Percentiles rank a stretch among this genome's conserved stretches.
phyloP scores from a whole-genome alignment of 2,113 vertebrate species.

The Peromyscus polionotus region DNA sequence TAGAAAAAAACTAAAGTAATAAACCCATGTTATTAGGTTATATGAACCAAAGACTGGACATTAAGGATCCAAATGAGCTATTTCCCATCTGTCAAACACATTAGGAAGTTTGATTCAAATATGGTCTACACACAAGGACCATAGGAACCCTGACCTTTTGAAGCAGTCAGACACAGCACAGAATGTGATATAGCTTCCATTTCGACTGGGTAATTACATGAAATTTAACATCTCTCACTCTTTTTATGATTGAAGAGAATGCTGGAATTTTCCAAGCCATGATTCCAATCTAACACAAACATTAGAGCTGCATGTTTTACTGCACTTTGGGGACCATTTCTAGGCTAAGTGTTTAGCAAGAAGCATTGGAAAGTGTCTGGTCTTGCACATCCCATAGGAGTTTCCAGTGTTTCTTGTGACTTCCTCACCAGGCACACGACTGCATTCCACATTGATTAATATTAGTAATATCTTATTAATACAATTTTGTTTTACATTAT shows the following conservation, averaged over 20 bases:
- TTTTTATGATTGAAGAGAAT: slow-evolving; percentile 75
- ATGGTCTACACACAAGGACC: slow-evolving; percentile 36
- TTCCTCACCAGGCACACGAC: slow-evolving; percentile 70
- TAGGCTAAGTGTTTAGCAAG: slow-evolving; percentile 73
- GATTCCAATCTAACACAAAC: slow-evolving; percentile 74
- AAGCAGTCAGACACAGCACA: slow-evolving; percentile 50
- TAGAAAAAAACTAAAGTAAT: slow-evolving; percentile 81
- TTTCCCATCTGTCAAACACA: slow-evolving; percentile 68
- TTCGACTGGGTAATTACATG: slow-evolving; percentile 74
- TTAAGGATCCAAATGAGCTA: slow-evolving; percentile 69
- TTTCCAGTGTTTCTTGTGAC: slow-evolving; percentile 63
- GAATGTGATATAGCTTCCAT: slow-evolving; percentile 56
- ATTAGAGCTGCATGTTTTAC: slow-evolving; percentile 70
- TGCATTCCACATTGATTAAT: slow-evolving; percentile 82
- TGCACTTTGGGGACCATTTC: slow-evolving; percentile 76
- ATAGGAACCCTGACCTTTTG: slow-evolving; percentile 63
- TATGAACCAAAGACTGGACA: slow-evolving; percentile 62
- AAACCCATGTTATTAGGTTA: slow-evolving; percentile 71
- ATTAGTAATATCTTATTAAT: slow-evolving; percentile 84
- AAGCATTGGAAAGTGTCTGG: slow-evolving; percentile 74
- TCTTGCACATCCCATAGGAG: slow-evolving; percentile 69
- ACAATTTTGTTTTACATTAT: slow-evolving; percentile 76
- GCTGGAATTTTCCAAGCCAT: slow-evolving; percentile 70
- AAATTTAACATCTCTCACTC: slow-evolving; percentile 76
- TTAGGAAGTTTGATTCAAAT: slow-evolving; percentile 70